These are phyloP conservation scores for Semicossyphus pulcher DNA, from an alignment of 2,113 vertebrate species.

Conservation along the genomic window DNA sequence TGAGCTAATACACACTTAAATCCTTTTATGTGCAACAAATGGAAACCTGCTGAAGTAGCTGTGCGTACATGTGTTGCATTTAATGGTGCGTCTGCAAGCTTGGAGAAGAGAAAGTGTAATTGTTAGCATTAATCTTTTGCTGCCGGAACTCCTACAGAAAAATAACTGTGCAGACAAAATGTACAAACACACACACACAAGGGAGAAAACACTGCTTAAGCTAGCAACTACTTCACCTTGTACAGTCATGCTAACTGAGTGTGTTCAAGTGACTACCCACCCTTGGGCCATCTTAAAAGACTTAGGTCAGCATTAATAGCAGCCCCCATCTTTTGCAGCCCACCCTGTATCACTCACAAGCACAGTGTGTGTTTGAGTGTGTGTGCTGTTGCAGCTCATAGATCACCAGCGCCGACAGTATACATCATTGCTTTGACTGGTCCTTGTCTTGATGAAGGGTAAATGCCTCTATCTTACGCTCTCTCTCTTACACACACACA, in stretches of 20 bases:
- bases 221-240: constrained; percentile 34
- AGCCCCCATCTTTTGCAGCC: constrained; percentile 4
- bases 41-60: constrained; percentile 18
- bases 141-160: background rate
- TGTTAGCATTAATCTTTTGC: constrained; percentile 32
- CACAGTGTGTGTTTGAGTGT: constrained; percentile 10
- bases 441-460: constrained; percentile 49
- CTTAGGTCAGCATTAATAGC: constrained; percentile 45
- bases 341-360: background rate
- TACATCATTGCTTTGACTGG: constrained; percentile 47
- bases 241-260: constrained; percentile 46
- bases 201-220: constrained; percentile 10
- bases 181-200: background rate
- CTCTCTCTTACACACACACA: background rate
- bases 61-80: constrained; percentile 31
- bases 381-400: constrained; percentile 5
- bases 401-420: constrained; percentile 39
- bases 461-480: constrained; percentile 37
- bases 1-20: background rate
- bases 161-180: background rate
- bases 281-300: constrained; percentile 28
- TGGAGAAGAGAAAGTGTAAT: constrained; percentile 30
- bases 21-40: constrained; percentile 23
- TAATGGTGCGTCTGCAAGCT: background rate
- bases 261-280: constrained; percentile 41